A percentile compares a stretch with the other conserved stretches of the same genome.
These are phyloP conservation scores for Microctonus hyperodae DNA, from an alignment of 2,888 invertebrate species.

Conservation along the genomic window DNA sequence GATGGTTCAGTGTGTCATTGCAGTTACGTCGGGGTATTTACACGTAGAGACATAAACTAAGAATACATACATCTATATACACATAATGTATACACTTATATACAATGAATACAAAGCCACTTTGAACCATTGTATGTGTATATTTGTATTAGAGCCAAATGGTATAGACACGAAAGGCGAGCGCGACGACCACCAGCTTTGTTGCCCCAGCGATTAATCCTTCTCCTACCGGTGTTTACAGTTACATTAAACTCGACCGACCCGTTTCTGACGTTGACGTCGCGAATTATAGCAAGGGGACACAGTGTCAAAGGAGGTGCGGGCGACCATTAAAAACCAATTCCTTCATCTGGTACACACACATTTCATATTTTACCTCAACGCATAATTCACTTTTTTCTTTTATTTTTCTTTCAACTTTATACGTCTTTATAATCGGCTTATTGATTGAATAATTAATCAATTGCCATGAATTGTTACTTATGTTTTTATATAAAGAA, in stretches of 20 bases:
- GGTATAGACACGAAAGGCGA: conserved; percentile 27
- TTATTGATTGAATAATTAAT: too few species aligned
- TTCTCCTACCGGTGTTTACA: conserved; percentile 41
- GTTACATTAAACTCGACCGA: conserved; percentile 43
- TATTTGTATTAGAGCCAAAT: conserved; percentile 22
- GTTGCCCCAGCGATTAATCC: conserved; percentile 43
- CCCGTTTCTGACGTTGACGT: conserved; percentile 38
- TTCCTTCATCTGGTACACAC: too few species aligned
- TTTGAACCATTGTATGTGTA: conserved; percentile 12
- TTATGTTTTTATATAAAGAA: neutral
- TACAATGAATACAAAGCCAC: conserved; percentile 9
- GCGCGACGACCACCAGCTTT: conserved; percentile 36
- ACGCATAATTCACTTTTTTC: too few species aligned
- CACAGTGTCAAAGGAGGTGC: conserved; percentile 27
- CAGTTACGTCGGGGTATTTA: conserved; percentile 42
- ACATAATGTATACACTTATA: conserved; percentile 7
- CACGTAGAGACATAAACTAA: conserved; percentile 37
- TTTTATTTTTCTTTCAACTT: too few species aligned
- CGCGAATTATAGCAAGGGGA: conserved; percentile 23
- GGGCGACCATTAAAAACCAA: conserved; percentile 8
- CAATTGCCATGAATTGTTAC: too few species aligned
- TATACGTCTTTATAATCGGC: too few species aligned
- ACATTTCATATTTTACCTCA: too few species aligned
- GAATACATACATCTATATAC: conserved; percentile 23
- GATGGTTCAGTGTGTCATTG: conserved; percentile 50